Conservation (phyloP, 23 tunicate species). For the Trididemnum clinides region DNA sequence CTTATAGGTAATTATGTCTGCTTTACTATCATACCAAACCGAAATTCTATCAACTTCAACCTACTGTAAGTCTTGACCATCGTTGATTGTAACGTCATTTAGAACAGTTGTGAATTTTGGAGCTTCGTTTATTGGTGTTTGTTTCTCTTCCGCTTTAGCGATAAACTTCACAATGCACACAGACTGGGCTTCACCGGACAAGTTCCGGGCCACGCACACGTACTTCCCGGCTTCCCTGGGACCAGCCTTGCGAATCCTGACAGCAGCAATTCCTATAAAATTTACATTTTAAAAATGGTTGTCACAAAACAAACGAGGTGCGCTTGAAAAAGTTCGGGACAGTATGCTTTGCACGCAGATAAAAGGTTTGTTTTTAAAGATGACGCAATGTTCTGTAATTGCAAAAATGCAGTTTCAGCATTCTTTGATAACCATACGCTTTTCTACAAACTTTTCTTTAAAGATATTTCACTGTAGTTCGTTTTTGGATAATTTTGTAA, state of each 20-base stretch:
- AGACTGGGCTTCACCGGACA: constrained; percentile 87
- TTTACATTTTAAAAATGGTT: no score
- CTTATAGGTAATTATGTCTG: background rate
- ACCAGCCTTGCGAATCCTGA: constrained; percentile 83
- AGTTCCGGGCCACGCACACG: constrained; percentile 85
- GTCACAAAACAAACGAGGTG: no score
- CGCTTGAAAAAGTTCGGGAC: no score
- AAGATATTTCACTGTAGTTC: no score
- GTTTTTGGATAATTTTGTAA: no score
- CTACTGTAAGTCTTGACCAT: constrained; percentile 85
- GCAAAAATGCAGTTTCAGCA: no score
- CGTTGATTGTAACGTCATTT: constrained; percentile 52
- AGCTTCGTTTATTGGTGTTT: constrained; percentile 1
- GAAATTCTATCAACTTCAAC: constrained; percentile 1
- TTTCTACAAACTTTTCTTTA: no score
- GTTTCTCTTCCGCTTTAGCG: background rate
- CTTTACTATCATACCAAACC: no score
- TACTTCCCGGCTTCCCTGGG: constrained; percentile 78
- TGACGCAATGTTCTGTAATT: no score
- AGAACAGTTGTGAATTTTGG: constrained; percentile 63
- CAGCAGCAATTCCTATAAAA: constrained; percentile 72
- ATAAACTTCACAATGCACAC: constrained; percentile 55
- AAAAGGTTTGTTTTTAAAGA: no score
- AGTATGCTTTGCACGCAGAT: no score
- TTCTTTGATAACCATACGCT: no score